Base-by-base conservation (phyloP, 2,888 invertebrate genomes). In the Coelogynopora nodosa region DNA sequence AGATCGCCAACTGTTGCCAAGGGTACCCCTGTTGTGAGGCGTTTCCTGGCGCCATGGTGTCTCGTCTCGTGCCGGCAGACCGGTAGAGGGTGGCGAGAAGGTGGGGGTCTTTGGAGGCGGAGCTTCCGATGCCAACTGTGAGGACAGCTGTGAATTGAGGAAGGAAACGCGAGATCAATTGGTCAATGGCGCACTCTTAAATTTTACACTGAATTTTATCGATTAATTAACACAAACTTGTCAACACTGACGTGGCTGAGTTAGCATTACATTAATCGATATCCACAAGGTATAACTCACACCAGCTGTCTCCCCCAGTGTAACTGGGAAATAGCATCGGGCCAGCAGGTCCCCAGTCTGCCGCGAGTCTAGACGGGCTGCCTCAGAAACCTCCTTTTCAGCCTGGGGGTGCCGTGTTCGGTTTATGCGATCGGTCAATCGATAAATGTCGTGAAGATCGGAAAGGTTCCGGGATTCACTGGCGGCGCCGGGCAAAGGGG, bases 41-140 rank as follows among this genome's bases (percentile, higher is more conserved):
- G 85, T 85, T 27, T 30, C 74, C 29, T 29, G 85, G 26, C 85
- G 67, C 85, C 85, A 85, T n/a, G 85, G 85, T 23, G 26, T 31
- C 10, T 28, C 74, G 23, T 30, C 30, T 31, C 81, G 26, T 2
- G 30, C 82, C n/a, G 85, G 85, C 84, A 85, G 85, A n/a, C 85
- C 85, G 29, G 29, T 27, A 26, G 74, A n/a, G 18, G 85, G 74
- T 23, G 85, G 85, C 0, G 67, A 85, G 84, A 80, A 80, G 18
- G 85, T 85, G n/a, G 30, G 67, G 0, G 82, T 82, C 30, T 31
- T 31, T 5, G 82, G 82, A 5, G 31, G 82, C n/a, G 82, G 82
- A 27, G 30, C 82, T 2, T 13, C 27, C 2, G 74, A 74, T 2
- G 23, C 23, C 2, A 74, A 23, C 74, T 74, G 74, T n/a, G 5